These are phyloP conservation scores for Acanthosoma haemorrhoidale DNA, from an alignment of 2,888 invertebrate genomes.

Conservation along the genomic window DNA sequence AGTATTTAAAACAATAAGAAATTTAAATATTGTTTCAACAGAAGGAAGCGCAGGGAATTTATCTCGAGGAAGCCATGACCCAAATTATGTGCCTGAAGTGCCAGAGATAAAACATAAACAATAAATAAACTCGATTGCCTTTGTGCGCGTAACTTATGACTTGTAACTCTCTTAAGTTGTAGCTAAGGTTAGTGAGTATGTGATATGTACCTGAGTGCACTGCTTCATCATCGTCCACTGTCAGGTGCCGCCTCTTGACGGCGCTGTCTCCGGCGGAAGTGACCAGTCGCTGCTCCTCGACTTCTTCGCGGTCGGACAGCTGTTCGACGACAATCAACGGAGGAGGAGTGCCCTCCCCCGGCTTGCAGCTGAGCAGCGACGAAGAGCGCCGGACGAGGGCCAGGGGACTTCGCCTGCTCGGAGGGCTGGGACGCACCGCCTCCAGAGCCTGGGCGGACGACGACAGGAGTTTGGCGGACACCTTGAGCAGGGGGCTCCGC, in stretches of 20 bases:
- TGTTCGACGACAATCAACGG: conserved; percentile 46
- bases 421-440: conserved; percentile 36
- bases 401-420: conserved; percentile 42
- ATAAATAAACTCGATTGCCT: too few relatives aligned
- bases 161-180: too few relatives aligned
- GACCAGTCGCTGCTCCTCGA: conserved; percentile 34
- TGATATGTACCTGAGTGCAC: conserved; percentile 30
- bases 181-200: too few relatives aligned
- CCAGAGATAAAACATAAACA: too few relatives aligned
- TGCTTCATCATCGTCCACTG: conserved; percentile 51
- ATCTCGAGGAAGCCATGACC: too few relatives aligned
- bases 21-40: too few relatives aligned
- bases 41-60: too few relatives aligned
- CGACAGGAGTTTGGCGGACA: conserved; percentile 40
- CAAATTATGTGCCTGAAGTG: too few relatives aligned
- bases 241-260: conserved; percentile 47
- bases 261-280: conserved; percentile 49
- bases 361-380: conserved; percentile 46
- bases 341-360: conserved; percentile 29
- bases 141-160: too few relatives aligned
- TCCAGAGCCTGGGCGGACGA: conserved; percentile 41
- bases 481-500: conserved; percentile 40
- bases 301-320: conserved; percentile 39
- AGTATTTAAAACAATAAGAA: too few relatives aligned
- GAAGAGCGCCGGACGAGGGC: conserved; percentile 62